Evolutionary conservation across 2,797 vertebrate genomes (phyloP).

Genomic region (Carduelis carduelis): DNA sequence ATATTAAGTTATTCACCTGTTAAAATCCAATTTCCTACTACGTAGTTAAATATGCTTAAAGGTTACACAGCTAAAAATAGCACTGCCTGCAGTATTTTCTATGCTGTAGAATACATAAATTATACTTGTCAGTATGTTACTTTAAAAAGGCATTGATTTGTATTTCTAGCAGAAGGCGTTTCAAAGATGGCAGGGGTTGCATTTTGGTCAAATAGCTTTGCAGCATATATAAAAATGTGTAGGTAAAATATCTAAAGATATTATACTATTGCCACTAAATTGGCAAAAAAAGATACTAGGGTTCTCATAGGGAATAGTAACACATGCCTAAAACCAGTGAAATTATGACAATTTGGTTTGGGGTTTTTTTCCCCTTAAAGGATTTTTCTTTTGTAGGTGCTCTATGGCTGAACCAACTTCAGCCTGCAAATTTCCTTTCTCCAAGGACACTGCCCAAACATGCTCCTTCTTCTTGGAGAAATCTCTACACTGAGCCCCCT

Average conservation of each 20-base stretch:
- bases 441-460: neutral
- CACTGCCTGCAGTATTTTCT: constrained; percentile 23
- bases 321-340: neutral
- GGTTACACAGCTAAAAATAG: constrained; percentile 48
- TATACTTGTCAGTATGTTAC: neutral
- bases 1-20: constrained; percentile 36
- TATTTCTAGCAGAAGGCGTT: neutral
- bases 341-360: neutral
- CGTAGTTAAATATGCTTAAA: constrained; percentile 8
- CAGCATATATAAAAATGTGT: neutral
- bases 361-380: fast-evolving
- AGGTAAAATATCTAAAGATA: neutral
- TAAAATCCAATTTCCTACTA: constrained; percentile 31
- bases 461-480: neutral
- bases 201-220: neutral
- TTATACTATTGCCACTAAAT: neutral
- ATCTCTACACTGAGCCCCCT: neutral
- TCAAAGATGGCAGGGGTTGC: neutral
- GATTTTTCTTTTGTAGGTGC: neutral
- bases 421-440: neutral
- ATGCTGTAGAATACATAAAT: neutral
- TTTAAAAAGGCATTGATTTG: constrained; percentile 36
- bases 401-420: neutral
- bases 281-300: neutral
- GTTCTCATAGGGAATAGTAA: neutral